These are phyloP conservation scores for Nemurella pictetii DNA, from an alignment of 2,888 invertebrate genomes.

Conservation along the genomic window DNA sequence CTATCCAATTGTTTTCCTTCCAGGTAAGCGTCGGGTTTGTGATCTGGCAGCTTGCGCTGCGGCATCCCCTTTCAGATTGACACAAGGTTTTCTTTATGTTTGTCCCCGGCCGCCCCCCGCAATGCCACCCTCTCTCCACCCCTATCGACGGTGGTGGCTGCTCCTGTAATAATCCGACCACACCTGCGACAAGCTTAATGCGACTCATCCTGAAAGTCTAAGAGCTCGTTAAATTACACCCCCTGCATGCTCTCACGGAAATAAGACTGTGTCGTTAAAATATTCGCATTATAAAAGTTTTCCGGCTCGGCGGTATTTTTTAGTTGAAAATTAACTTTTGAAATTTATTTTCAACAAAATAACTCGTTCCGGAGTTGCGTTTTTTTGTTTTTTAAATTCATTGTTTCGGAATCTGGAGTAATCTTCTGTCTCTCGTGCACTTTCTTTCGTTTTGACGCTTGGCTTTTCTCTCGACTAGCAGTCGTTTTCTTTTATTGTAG, in stretches of 20 bases:
- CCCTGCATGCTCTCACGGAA: neutral
- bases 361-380: neutral
- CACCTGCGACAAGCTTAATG: slow-evolving; percentile 28
- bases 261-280: neutral
- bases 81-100: slow-evolving; percentile 2
- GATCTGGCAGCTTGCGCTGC: neutral
- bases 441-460: neutral
- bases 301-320: neutral
- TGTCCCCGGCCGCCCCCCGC: neutral
- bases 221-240: neutral
- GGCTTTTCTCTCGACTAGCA: neutral
- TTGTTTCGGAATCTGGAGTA: neutral
- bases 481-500: neutral
- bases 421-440: neutral
- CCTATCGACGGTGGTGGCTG: neutral
- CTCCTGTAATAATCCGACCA: slow-evolving; percentile 24
- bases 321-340: neutral
- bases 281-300: neutral
- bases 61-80: neutral
- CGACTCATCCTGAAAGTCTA: neutral
- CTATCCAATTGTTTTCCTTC: too few species aligned
- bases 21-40: neutral
- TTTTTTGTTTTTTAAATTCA: neutral
- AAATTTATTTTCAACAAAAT: neutral
- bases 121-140: neutral